Base-by-base conservation (phyloP, 2,113 vertebrate genomes). In the Sarotherodon lohbergeri region DNA sequence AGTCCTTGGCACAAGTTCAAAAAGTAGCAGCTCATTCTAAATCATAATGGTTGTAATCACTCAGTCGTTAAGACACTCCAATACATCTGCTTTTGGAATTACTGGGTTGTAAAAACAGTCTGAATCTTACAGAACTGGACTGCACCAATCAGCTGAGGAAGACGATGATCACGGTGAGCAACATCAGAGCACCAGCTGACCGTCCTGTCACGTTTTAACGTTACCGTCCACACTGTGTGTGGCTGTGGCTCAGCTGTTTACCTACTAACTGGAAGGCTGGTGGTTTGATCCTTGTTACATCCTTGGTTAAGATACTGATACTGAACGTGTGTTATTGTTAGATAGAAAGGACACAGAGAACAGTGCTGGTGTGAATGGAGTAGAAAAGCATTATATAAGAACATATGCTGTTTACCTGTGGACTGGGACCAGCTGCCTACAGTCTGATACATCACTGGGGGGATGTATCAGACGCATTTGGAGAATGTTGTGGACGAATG, bases 31-130 rank as follows among this genome's bases (percentile, higher is more conserved):
- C 41, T 73, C 0, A 46, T 73, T 46, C 41, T 27, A 46, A 73
- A 27, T 17, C 41, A 46, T 1, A 5, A 9, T 73, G 66, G 39
- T 43, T 24, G 1, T 43, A 9, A 73, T 73, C 41, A 27, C 13
- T 46, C 41, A 27, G 12, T 73, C 39, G 9, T 9, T 41, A 24
- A 0, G 7, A 24, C 39, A 14, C 39, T 71, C 0, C 7, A 2
- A 2, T 46, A 27, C 14, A 73, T 46, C n/a, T 24, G 7, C 7
- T 3, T 43, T 41, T 43, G 36, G n/a, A 24, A 43, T 16, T 24
- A 41, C 1, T 71, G 36, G 2, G 0, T 0, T 24, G 36, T 43
- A 24, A 24, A 68, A 24, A 71, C 36, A 22, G n/a, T 14, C 11
- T 43, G 39, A 73, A 27, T 46, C 0, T 46, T 73, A 46, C 22